A percentile compares a stretch with the other conserved stretches of the same genome.
phyloP scores from a whole-genome alignment of 2,113 vertebrate species.

The Budorcas taxicolor region DNA sequence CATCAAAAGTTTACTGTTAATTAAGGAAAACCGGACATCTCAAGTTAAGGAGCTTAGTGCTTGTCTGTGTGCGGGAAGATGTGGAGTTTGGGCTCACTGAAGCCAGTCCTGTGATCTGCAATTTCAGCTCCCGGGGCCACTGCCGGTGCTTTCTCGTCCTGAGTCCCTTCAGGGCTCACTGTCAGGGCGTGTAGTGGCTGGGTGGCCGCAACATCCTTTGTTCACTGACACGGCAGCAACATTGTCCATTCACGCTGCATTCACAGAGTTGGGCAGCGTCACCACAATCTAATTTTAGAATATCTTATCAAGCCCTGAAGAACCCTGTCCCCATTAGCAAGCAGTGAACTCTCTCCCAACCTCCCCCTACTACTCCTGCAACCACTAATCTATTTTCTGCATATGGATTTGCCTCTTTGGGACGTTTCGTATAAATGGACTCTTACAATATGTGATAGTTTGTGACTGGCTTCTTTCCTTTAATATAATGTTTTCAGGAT shows the following conservation, averaged over 20 bases:
- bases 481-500: neutral
- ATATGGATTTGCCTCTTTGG: neutral
- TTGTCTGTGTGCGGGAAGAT: neutral
- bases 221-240: neutral
- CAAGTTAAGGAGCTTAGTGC: neutral
- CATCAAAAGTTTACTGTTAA: neutral
- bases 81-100: neutral
- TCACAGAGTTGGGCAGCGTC: neutral
- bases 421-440: neutral
- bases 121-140: neutral
- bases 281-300: neutral
- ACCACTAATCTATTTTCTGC: neutral
- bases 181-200: neutral
- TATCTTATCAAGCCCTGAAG: neutral
- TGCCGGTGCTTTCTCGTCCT: accelerated
- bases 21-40: neutral
- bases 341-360: neutral
- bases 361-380: too few species aligned
- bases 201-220: neutral
- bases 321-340: neutral
- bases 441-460: neutral
- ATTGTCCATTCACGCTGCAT: neutral
- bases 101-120: neutral
- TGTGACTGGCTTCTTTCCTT: neutral
- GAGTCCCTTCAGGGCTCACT: neutral